Percentiles rank a stretch among this genome's conserved stretches.
Evolutionary conservation across 2,113 vertebrate species (phyloP).

Genomic region (Hippocampus comes): DNA sequence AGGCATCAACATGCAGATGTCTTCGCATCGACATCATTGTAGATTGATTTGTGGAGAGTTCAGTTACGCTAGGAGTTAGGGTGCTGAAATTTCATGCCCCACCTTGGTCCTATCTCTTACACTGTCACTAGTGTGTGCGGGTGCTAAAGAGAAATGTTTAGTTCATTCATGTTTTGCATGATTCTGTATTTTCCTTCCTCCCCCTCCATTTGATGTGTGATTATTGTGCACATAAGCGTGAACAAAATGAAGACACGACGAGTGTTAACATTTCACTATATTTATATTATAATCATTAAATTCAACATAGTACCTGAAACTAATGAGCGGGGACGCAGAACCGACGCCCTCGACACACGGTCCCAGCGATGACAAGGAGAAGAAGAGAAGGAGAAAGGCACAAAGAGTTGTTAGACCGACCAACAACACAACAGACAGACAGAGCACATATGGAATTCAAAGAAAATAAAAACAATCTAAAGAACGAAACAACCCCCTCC

Average conservation of each 20-base stretch:
- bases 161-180: too few relatives aligned
- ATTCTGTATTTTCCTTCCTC: background rate
- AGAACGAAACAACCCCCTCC: background rate
- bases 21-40: too few relatives aligned
- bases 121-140: too few relatives aligned
- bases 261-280: constrained; percentile 68
- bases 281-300: constrained; percentile 79
- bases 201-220: background rate
- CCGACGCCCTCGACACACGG: constrained; percentile 67
- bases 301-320: constrained; percentile 78
- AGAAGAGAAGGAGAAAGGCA: constrained; percentile 63
- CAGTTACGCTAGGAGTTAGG: too few relatives aligned
- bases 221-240: background rate
- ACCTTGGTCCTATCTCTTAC: too few relatives aligned
- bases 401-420: constrained; percentile 63
- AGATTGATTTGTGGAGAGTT: too few relatives aligned
- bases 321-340: constrained; percentile 71
- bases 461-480: background rate
- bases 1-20: too few relatives aligned
- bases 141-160: too few relatives aligned
- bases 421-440: constrained; percentile 21
- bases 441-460: background rate
- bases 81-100: too few relatives aligned
- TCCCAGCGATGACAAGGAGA: constrained; percentile 66
- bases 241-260: constrained; percentile 7